These are phyloP conservation scores for Oxyura jamaicensis DNA, from an alignment of 2,113 vertebrate genomes.

Conservation along the genomic window DNA sequence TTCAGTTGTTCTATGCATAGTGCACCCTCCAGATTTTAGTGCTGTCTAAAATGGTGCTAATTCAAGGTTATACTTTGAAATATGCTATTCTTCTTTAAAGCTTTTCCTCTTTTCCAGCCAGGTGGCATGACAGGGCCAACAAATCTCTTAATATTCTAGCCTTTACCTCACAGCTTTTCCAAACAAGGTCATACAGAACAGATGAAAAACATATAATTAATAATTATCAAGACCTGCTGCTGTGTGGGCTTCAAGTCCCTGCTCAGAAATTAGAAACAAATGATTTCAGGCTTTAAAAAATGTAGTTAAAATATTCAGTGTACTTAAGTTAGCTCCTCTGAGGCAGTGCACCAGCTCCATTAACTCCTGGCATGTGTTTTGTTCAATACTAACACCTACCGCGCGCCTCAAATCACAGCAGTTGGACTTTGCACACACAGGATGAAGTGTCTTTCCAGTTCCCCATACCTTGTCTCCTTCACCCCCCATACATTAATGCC, in stretches of 20 bases:
- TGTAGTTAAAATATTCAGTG: conserved; percentile 37
- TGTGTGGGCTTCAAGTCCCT: conserved; percentile 47
- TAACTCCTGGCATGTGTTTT: conserved; percentile 2
- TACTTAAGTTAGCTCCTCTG: conserved; percentile 34
- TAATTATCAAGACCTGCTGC: conserved; percentile 58
- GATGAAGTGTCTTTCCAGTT: neutral
- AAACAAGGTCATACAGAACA: conserved; percentile 57
- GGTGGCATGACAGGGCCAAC: neutral
- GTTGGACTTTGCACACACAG: neutral
- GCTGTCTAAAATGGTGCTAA: neutral
- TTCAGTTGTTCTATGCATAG: neutral
- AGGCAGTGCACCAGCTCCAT: conserved; percentile 3
- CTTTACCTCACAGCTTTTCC: conserved; percentile 23
- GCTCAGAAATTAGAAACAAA: conserved; percentile 61
- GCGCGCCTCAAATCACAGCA: neutral
- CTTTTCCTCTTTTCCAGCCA: conserved; percentile 1
- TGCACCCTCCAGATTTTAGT: neutral
- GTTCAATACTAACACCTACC: neutral
- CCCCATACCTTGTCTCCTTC: neutral
- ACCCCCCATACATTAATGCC: neutral
- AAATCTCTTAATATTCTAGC: conserved; percentile 22
- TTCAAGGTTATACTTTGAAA: neutral
- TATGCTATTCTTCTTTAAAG: neutral
- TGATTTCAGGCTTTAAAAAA: conserved; percentile 39
- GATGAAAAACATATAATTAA: conserved; percentile 62